A percentile compares a stretch with the other conserved stretches of the same genome.
These are phyloP conservation scores for Cynaeus angustus DNA, from an alignment of 2,888 invertebrate genomes.

Conservation along the genomic window DNA sequence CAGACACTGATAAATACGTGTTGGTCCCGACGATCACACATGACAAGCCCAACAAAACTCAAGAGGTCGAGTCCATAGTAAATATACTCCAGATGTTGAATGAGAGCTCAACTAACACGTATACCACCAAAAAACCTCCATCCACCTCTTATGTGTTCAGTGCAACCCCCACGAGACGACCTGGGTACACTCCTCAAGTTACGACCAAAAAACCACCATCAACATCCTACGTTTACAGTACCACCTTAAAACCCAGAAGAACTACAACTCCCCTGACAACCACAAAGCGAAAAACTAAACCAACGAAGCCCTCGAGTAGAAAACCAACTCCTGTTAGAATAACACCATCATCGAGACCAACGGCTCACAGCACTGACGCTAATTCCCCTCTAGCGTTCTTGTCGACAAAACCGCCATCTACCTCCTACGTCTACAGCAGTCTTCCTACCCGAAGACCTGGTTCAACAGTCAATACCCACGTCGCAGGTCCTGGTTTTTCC, in stretches of 20 bases:
- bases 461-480: conserved; percentile 58
- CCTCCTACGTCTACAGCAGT: conserved; percentile 69
- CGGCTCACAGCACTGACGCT: conserved; percentile 67
- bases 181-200: conserved; percentile 17
- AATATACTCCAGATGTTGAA: conserved; percentile 81
- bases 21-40: conserved; percentile 75
- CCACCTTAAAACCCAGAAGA: conserved; percentile 64
- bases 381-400: conserved; percentile 61
- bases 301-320: conserved; percentile 45
- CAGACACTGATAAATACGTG: conserved; percentile 73
- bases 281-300: conserved; percentile 42
- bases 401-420: conserved; percentile 68
- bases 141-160: conserved; percentile 71
- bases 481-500: conserved; percentile 63
- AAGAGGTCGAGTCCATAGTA: conserved; percentile 75
- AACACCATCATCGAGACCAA: conserved; percentile 58
- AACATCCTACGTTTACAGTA: conserved; percentile 71
- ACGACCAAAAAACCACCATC: conserved; percentile 67
- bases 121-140: conserved; percentile 65
- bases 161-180: conserved; percentile 55
- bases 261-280: conserved; percentile 41
- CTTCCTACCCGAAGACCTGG: conserved; percentile 61
- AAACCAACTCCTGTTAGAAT: conserved; percentile 39
- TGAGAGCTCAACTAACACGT: conserved; percentile 61
- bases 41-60: conserved; percentile 65